Conservation (phyloP, 1,140 invertebrate genomes). For the Diorhabda elongata region DNA sequence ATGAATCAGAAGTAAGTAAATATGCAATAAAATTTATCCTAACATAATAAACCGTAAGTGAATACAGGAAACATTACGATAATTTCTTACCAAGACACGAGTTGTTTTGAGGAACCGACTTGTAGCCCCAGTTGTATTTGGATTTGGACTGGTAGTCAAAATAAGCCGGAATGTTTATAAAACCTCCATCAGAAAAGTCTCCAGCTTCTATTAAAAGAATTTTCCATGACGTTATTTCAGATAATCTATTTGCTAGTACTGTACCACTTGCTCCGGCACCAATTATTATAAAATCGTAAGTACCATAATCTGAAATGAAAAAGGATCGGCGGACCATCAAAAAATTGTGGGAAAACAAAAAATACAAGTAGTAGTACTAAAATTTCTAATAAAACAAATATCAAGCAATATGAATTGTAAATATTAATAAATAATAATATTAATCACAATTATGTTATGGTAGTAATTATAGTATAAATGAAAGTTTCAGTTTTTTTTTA, state of each 20-base stretch:
- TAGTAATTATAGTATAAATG: too few species aligned
- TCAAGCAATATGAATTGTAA: too few species aligned
- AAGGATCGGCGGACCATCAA: not conserved
- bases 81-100: slow-evolving; percentile 21
- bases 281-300: slow-evolving; percentile 52
- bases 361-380: too few species aligned
- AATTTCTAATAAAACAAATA: too few species aligned
- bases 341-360: too few species aligned
- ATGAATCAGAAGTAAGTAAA: too few species aligned
- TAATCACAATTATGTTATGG: too few species aligned
- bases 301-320: slow-evolving; percentile 32
- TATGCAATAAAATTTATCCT: too few species aligned
- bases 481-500: too few species aligned
- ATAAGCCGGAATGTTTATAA: slow-evolving; percentile 60
- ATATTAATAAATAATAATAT: too few species aligned
- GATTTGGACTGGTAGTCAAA: slow-evolving; percentile 55
- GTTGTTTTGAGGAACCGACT: slow-evolving; percentile 47
- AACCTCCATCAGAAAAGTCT: slow-evolving; percentile 59
- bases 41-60: too few species aligned
- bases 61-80: not conserved
- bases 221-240: slow-evolving; percentile 48
- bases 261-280: slow-evolving; percentile 60
- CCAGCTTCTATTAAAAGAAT: slow-evolving; percentile 62
- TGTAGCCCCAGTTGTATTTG: slow-evolving; percentile 65
- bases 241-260: slow-evolving; percentile 56